Conservation (phyloP, 2,113 vertebrate genomes). For the Erythrocercus mccallii region DNA sequence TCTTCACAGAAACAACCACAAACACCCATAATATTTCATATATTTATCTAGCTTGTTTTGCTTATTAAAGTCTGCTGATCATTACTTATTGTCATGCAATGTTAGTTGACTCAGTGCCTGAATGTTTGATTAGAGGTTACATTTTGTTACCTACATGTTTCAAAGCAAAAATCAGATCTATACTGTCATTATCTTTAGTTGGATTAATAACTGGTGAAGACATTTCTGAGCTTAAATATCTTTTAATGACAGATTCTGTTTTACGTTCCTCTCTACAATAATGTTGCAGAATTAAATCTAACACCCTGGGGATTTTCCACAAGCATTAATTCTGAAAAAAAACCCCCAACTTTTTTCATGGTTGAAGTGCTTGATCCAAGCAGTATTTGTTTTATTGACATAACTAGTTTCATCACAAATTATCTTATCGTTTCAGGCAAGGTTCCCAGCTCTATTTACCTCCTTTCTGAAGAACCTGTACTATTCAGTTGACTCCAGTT, state of each 20-base stretch:
- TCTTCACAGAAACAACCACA: background rate
- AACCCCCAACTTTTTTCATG: background rate
- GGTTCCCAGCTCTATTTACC: background rate
- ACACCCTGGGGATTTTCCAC: background rate
- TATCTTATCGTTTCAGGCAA: background rate
- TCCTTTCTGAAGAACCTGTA: background rate
- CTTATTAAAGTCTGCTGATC: background rate
- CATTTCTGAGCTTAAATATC: background rate
- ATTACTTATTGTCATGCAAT: background rate
- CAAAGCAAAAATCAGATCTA: background rate
- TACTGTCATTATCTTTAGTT: background rate
- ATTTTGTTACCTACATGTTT: background rate
- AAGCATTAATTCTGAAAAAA: background rate
- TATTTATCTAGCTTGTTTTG: background rate
- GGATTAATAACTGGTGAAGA: background rate
- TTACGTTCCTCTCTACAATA: background rate
- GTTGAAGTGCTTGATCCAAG: background rate
- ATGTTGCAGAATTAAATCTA: background rate
- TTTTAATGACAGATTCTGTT: background rate
- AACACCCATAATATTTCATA: background rate
- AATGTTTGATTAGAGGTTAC: background rate
- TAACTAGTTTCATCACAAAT: background rate
- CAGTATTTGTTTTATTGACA: background rate
- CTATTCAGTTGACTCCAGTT: background rate
- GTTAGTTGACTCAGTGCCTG: background rate